A percentile compares a stretch with the other conserved stretches of the same genome.
Conservation (phyloP, 1,140 invertebrate species). For the Pomacea maculata region DNA sequence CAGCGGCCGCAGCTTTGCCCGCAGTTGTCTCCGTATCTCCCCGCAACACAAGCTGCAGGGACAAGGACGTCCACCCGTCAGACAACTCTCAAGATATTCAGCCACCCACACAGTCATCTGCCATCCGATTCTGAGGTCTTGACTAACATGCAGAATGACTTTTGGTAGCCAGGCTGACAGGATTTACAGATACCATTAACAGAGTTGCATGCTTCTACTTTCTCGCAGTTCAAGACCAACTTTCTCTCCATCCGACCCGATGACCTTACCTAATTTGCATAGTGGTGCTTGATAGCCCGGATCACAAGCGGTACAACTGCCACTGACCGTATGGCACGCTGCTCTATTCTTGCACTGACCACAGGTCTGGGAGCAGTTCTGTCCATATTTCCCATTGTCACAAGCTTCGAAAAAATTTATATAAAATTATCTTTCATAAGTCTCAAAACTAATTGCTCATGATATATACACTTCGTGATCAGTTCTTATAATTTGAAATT, state of each 20-base stretch:
- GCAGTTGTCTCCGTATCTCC: neutral
- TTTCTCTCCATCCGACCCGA: neutral
- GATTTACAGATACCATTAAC: neutral
- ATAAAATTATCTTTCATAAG: too few relatives aligned
- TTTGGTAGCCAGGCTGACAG: neutral
- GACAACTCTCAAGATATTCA: too few relatives aligned
- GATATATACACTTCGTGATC: too few relatives aligned
- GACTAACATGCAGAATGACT: neutral
- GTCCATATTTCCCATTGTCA: too few relatives aligned
- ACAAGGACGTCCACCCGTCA: too few relatives aligned
- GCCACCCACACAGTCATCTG: too few relatives aligned
- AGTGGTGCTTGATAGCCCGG: neutral
- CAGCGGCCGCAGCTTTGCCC: neutral
- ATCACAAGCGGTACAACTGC: neutral
- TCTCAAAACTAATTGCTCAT: too few relatives aligned
- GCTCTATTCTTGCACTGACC: too few relatives aligned
- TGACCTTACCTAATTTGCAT: neutral
- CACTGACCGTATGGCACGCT: neutral
- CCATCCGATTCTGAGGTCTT: neutral
- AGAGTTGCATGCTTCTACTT: too few relatives aligned
- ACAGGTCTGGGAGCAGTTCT: too few relatives aligned
- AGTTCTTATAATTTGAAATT: too few relatives aligned
- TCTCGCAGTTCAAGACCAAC: neutral
- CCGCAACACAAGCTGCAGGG: neutral
- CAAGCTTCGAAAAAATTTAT: too few relatives aligned